Evolutionary conservation across 2,797 vertebrate species (phyloP).

Genomic region (Chelmon rostratus): DNA sequence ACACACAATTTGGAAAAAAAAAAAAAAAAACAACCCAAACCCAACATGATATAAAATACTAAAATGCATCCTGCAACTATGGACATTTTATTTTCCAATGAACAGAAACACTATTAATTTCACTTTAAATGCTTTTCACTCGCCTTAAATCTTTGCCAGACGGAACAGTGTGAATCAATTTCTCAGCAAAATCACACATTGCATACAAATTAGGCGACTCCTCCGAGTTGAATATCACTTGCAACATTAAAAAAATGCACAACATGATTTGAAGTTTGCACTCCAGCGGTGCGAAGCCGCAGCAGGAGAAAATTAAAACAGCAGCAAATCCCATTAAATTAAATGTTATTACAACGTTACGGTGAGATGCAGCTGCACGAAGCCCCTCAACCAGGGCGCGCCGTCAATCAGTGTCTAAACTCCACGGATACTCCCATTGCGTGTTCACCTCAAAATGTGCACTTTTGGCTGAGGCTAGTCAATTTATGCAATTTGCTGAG

Average conservation of each 20-base stretch:
- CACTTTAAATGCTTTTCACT: background rate
- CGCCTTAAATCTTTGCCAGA: rapidly evolving
- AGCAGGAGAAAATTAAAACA: constrained; percentile 45
- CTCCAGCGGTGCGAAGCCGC: constrained; percentile 1
- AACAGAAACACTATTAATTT: background rate
- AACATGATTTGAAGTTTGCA: constrained; percentile 20
- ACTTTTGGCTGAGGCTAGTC: background rate
- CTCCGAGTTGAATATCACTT: constrained; percentile 7
- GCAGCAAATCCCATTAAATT: constrained; percentile 50
- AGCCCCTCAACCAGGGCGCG: constrained; percentile 45
- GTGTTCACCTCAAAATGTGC: background rate
- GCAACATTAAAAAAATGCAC: constrained; percentile 4
- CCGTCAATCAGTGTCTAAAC: constrained; percentile 60
- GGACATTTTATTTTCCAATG: background rate
- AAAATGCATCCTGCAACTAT: background rate
- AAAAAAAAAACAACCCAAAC: background rate
- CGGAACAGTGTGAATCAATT: background rate
- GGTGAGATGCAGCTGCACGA: constrained; percentile 54
- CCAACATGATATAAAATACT: background rate
- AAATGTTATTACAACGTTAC: constrained; percentile 32
- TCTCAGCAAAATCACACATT: constrained; percentile 12
- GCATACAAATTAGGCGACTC: constrained; percentile 20
- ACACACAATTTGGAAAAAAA: background rate
- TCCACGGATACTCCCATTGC: constrained; percentile 52
- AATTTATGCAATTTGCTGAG: background rate